Evolutionary conservation across 2,113 vertebrate species (phyloP), one percentile per base, ranked within the genome.

Genomic region (Acrocephalus arundinaceus): DNA sequence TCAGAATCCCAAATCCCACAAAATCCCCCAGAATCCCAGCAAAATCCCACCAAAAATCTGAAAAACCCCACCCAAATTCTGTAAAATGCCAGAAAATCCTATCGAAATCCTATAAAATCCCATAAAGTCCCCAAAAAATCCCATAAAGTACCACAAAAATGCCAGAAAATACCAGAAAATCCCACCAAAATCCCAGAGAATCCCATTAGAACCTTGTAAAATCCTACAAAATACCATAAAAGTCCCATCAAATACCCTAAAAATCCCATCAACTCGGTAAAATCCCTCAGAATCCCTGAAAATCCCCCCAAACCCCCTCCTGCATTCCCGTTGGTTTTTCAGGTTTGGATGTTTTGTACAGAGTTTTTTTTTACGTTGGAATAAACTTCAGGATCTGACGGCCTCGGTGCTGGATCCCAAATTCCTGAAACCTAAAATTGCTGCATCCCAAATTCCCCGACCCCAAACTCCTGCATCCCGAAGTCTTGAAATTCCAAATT

Each of bases 291-390:
- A n/a, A 13, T 27, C 28, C 65, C 43, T 5, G 4, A 18, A 35
- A 35, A 35, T 35, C 30, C 30, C 43, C n/a, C 4, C 22, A 6
- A 5, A 4, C 21, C 74, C 5, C 3, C 41, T 37, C 11, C 9
- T 1, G 7, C 2, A 4, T 35, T 45, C 49, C 41, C 5, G 2
- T 27, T 45, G 15, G 2, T 1, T 20, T 80, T 39, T 22, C 13
- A 30, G 23, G 28, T 59, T 33, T 11, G 43, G 28, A 81, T 27
- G 78, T 81, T 81, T 70, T 82, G 79, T 82, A 82, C 79, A 82
- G 59, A 76, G 51, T 23, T 58, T 68, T 76, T 48, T 59, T 37
- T 41, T 49, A 82, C 65, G 35, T 41, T 59, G 79, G 79, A 70
- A 59, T 82, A 82, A 82, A 82, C 9, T 22, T 70, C 19, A 1